phyloP scores from a whole-genome alignment of 2,888 invertebrate species.

The Apoda limacodes region DNA sequence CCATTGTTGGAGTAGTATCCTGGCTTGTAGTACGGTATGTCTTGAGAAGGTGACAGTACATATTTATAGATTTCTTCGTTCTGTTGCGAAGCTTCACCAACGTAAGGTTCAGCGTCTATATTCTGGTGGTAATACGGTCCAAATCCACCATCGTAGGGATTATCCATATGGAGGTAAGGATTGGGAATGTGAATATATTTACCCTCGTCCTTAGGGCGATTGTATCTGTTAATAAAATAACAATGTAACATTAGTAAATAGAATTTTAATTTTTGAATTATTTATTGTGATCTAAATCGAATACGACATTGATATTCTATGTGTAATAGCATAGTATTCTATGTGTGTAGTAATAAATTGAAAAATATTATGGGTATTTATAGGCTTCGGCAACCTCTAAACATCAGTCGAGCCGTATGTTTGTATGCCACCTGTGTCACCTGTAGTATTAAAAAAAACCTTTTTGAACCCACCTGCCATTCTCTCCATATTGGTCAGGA shows the following conservation, averaged over 20 bases:
- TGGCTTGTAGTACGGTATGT: slow-evolving; percentile 53
- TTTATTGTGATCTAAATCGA: no score
- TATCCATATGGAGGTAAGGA: slow-evolving; percentile 64
- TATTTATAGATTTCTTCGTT: slow-evolving; percentile 24
- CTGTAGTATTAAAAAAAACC: slow-evolving; percentile 28
- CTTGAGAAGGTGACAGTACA: slow-evolving; percentile 41
- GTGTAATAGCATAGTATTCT: no score
- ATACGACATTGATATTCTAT: no score
- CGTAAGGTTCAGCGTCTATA: slow-evolving; percentile 57
- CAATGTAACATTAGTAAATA: no score
- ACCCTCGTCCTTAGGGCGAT: slow-evolving; percentile 52
- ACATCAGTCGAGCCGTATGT: no score
- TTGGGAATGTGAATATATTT: slow-evolving; percentile 65
- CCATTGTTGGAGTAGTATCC: slow-evolving; percentile 65
- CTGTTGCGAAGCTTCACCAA: slow-evolving; percentile 54
- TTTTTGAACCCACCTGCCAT: slow-evolving; percentile 58
- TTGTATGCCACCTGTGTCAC: no score
- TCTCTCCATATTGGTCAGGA: slow-evolving; percentile 46
- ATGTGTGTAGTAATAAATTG: no score
- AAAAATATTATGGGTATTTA: no score
- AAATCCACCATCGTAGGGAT: slow-evolving; percentile 56
- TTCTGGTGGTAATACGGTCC: slow-evolving; percentile 47
- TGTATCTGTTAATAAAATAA: slow-evolving; percentile 46
- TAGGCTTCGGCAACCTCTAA: no score
- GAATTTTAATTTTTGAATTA: no score